Conservation (phyloP, 1,140 invertebrate genomes). For the Drosophila oshimai region DNA sequence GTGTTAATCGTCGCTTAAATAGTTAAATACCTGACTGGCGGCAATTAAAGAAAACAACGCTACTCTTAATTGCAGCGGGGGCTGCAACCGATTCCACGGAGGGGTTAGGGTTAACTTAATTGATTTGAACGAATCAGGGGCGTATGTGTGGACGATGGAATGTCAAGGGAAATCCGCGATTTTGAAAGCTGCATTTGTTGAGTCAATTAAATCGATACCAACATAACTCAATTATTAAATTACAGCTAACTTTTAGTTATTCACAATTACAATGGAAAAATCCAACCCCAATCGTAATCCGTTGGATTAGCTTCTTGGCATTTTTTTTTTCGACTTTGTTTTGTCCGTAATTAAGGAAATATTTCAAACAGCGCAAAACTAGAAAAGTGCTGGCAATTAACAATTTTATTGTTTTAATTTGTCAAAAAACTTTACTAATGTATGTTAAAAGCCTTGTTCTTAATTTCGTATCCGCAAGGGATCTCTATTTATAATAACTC, state of each 20-base stretch:
- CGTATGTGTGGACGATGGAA: slow-evolving; percentile 8
- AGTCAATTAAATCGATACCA: slow-evolving; percentile 10
- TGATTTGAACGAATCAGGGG: slow-evolving; percentile 32
- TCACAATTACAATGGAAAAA: slow-evolving; percentile 1
- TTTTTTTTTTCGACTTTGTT: not conserved
- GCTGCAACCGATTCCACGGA: slow-evolving; percentile 3
- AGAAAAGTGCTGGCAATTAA: not conserved
- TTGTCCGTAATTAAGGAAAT: slow-evolving; percentile 2
- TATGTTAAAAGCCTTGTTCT: slow-evolving; percentile 2
- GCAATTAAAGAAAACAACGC: slow-evolving; percentile 54
- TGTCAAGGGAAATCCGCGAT: slow-evolving; percentile 27
- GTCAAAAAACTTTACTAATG: not conserved
- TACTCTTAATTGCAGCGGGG: slow-evolving; percentile 35
- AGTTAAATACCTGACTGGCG: slow-evolving; percentile 24
- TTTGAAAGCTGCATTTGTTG: slow-evolving; percentile 13
- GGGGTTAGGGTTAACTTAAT: slow-evolving; percentile 40
- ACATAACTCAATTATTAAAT: slow-evolving; percentile 22
- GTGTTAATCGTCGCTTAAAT: slow-evolving; percentile 54
- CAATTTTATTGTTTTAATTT: not conserved
- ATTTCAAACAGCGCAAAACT: not conserved
- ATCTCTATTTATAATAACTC: not conserved
- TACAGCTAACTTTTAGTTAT: not conserved
- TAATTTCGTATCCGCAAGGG: not conserved
- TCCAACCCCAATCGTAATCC: not conserved
- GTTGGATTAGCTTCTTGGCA: not conserved